Evolutionary conservation across 1,140 invertebrate genomes (phyloP), one percentile per base, ranked within the genome.

Genomic region (Drosophila melanica): DNA sequence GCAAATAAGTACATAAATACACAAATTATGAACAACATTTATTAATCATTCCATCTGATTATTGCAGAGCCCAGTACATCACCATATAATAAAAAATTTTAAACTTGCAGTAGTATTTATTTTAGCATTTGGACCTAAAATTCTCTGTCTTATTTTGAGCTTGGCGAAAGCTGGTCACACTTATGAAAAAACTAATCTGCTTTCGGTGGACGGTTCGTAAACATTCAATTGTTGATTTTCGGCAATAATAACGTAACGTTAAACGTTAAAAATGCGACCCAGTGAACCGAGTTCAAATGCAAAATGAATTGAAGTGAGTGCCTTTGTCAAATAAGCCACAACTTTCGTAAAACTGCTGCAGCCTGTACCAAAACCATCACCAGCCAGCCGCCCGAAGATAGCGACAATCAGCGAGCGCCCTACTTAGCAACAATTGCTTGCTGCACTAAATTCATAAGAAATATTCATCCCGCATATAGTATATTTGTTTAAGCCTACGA

Each of bases 271-370:
- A 86, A 86, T 85, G 81, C 77, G 69, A 48, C 66, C 7, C 33
- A 70, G 75, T 87, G 82, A 69, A 72, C 67, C 58, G 39, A 82
- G 82, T 70, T 70, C 35, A 42, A 66, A 64, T 60, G 66, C 58
- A 75, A 76, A 71, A 81, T 81, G 75, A 86, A 81, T 78, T 87
- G 63, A 86, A 87, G 78, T 86, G 78, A 86, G 78, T 86, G 81
- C 78, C 35, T 72, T 59, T 60, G 37, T 57, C 47, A 62, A 59
- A 41, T 39, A 57, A 63, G 59, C 75, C 39, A 39, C 53, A 69
- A 85, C 75, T 23, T 63, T 55, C 37, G 16, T 65, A 59, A 70
- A 66, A 81, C 62, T 35, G 27, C 30, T 65, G 78, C 81, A 86
- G 82, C 50, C 82, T 87, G 82, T 86, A 86, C 81, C 85, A 74